phyloP scores from a whole-genome alignment of 2,113 vertebrate genomes.

The Ellobius talpinus region DNA sequence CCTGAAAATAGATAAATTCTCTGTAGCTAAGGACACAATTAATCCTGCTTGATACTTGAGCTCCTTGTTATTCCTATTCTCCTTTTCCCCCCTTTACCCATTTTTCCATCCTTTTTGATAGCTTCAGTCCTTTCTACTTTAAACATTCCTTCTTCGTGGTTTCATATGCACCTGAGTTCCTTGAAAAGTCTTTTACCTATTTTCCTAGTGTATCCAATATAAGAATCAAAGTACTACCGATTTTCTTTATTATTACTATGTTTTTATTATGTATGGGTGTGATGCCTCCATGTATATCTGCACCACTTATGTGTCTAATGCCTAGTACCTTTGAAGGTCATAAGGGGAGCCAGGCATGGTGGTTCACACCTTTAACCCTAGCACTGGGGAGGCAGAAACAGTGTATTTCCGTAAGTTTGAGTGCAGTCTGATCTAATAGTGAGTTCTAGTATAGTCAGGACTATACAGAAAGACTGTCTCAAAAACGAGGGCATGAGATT shows the following conservation, averaged over 20 bases:
- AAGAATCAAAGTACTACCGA: not conserved
- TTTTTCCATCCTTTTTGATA: not conserved
- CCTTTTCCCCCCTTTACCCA: not conserved
- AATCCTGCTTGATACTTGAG: slow-evolving; percentile 14
- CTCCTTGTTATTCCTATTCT: not conserved
- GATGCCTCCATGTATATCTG: not conserved
- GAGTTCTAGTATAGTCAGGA: not conserved
- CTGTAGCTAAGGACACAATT: not conserved
- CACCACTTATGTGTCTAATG: not conserved
- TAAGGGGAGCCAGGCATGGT: not conserved
- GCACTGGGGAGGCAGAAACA: not conserved
- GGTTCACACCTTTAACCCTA: not conserved
- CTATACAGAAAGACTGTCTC: not conserved
- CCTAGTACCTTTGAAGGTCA: not conserved
- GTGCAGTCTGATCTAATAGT: not conserved
- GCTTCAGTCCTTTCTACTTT: not conserved
- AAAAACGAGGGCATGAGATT: not conserved
- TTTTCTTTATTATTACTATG: not conserved
- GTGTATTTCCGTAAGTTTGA: not conserved
- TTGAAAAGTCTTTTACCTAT: slow-evolving; percentile 8
- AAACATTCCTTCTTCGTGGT: not conserved
- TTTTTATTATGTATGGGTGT: not conserved
- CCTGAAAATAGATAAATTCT: not conserved
- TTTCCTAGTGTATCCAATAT: not conserved
- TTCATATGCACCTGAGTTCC: not conserved